Percentiles rank a stretch among this genome's conserved stretches.
These are phyloP conservation scores for Pluvialis apricaria DNA, from an alignment of 2,113 vertebrate genomes.

Conservation along the genomic window DNA sequence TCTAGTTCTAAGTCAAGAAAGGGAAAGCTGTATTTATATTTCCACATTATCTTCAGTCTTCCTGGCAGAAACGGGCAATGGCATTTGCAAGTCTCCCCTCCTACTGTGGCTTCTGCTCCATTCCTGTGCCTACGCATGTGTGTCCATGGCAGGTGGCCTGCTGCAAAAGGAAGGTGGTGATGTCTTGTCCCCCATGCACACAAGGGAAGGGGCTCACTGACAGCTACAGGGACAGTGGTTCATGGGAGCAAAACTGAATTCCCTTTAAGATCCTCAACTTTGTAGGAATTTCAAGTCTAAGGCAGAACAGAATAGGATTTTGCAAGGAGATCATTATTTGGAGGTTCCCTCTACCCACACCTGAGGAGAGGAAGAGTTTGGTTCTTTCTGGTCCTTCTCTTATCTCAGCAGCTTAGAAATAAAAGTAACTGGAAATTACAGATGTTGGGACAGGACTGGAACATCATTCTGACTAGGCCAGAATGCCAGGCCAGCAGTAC, in stretches of 20 bases:
- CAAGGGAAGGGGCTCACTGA: neutral
- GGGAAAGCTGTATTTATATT: neutral
- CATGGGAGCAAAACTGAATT: neutral
- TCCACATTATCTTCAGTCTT: neutral
- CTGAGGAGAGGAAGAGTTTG: neutral
- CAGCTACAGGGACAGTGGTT: neutral
- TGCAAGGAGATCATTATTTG: neutral
- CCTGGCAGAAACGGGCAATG: rapidly evolving
- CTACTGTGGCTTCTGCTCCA: neutral
- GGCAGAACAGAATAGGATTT: neutral
- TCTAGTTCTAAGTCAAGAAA: neutral
- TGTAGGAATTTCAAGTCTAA: neutral
- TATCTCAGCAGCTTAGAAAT: neutral
- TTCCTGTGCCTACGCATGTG: neutral
- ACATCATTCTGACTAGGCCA: neutral
- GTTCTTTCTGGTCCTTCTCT: neutral
- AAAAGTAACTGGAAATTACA: neutral
- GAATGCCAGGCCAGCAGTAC: neutral
- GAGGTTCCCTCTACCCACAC: neutral
- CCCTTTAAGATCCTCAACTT: neutral
- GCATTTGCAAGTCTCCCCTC: neutral
- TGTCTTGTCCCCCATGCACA: neutral
- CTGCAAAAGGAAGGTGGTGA: neutral
- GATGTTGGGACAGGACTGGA: neutral
- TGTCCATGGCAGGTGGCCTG: neutral